Base-by-base conservation (phyloP, 2,797 vertebrate genomes). In the Australoheros facetus region DNA sequence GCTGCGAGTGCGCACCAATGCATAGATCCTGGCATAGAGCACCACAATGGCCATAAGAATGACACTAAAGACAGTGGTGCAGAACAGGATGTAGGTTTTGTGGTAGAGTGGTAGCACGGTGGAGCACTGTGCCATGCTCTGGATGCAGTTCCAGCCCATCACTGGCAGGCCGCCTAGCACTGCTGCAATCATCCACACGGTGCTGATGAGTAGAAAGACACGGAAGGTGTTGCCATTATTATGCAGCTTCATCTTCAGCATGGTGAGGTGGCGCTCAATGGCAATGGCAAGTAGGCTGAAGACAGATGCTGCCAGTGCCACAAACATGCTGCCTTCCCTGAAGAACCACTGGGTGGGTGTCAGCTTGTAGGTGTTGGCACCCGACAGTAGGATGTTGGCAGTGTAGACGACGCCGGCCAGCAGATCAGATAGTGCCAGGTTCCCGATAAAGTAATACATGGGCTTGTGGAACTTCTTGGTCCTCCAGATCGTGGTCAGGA, bases 371-470 rank as follows among this genome's bases (percentile, higher is more conserved):
- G 98, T 99, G 94, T 97, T 98, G 83, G 97, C 95, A 26, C 98
- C 98, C 0, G 98, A 99, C 70, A 99, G 91, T 83, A 99, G 93
- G 89, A 99, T 96, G 92, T 99, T 99, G 90, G 97, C 96, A 0
- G 94, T 97, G 90, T 99, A 99, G 39, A 97, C 98, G 34, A 97
- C 95, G 0, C 98, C 98, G 0, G 98, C 98, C 92, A 99, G 92
- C 89, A 99, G 95, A 94, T 99, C 98, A 1, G 98, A 99, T 81
- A 99, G 96, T n/a, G 98, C 98, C 92, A 99, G 94, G 92, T 99
- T 99, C 42, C 98, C 98, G 14, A 99, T 99, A 90, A 99, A 99
- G 93, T 98, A 99, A 93, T 98, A 99, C 98, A 99, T 99, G 77
- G 98, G 98, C 77, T 98, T 96, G 94, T 99, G 98, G 91, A 99